Conservation (phyloP, 2,797 vertebrate genomes). For the Danio albolineatus region DNA sequence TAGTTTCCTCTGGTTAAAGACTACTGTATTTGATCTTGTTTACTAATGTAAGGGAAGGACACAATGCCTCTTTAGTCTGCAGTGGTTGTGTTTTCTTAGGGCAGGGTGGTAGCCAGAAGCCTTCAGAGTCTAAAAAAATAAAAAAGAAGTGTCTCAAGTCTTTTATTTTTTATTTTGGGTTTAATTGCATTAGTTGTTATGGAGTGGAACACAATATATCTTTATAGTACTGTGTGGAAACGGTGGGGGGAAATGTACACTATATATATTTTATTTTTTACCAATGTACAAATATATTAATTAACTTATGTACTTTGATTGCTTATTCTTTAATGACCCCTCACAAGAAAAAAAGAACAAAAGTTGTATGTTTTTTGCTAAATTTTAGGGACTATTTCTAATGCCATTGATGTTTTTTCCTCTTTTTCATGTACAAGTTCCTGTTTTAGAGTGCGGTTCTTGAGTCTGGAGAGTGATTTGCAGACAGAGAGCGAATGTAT, state of each 20-base stretch:
- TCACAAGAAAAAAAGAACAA: conserved; percentile 65
- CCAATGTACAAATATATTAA: conserved; percentile 85
- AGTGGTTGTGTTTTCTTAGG: conserved; percentile 81
- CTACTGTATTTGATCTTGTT: conserved; percentile 79
- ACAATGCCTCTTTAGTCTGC: conserved; percentile 75
- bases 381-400: conserved; percentile 79
- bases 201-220: conserved; percentile 83
- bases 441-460: conserved; percentile 64
- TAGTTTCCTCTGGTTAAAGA: conserved; percentile 72
- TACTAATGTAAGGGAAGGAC: conserved; percentile 69
- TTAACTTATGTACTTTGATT: conserved; percentile 85
- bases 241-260: conserved; percentile 73
- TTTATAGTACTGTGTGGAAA: conserved; percentile 84
- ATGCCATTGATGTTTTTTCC: conserved; percentile 78
- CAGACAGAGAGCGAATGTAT: conserved; percentile 60
- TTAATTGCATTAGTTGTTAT: conserved; percentile 83
- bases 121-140: conserved; percentile 76
- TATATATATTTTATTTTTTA: conserved; percentile 85
- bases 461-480: conserved; percentile 67
- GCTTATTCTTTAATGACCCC: conserved; percentile 73
- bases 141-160: conserved; percentile 73
- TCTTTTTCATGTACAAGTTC: conserved; percentile 75
- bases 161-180: conserved; percentile 71
- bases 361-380: conserved; percentile 68
- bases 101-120: conserved; percentile 82